phyloP scores from a whole-genome alignment of 2,888 invertebrate species.

The Zygaena filipendulae region DNA sequence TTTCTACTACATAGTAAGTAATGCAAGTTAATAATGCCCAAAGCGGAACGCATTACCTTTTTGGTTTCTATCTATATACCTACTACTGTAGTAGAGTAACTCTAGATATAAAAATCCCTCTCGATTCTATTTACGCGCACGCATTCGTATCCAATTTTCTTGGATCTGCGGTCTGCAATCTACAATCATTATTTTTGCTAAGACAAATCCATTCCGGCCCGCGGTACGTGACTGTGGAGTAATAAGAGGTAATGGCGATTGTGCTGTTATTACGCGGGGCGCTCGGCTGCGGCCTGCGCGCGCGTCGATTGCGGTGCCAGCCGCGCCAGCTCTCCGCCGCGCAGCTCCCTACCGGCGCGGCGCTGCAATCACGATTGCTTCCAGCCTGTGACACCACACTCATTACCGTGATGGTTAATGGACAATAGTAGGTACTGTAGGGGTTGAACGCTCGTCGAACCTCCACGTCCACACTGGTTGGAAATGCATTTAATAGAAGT shows the following conservation, averaged over 20 bases:
- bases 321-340: conserved; percentile 18
- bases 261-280: conserved; percentile 50
- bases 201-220: conserved; percentile 65
- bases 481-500: too few species aligned
- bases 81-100: too few species aligned
- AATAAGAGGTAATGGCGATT: conserved; percentile 59
- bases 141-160: conserved; percentile 61
- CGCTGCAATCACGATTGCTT: conserved; percentile 28
- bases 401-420: too few species aligned
- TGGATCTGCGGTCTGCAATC: conserved; percentile 61
- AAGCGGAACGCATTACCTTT: too few species aligned
- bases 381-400: conserved; percentile 32
- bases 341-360: conserved; percentile 15
- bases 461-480: too few species aligned
- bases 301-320: conserved; percentile 24
- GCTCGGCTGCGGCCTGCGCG: conserved; percentile 26
- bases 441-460: too few species aligned
- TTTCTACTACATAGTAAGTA: too few species aligned
- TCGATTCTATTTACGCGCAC: conserved; percentile 52
- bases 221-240: conserved; percentile 61
- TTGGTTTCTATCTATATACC: too few species aligned
- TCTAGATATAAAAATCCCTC: too few species aligned
- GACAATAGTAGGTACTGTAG: too few species aligned
- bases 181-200: conserved; percentile 64
- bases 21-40: too few species aligned